Percentiles rank a stretch among this genome's conserved stretches.
phyloP scores from a whole-genome alignment of 2,797 vertebrate genomes.

The Acropternis orthonyx region DNA sequence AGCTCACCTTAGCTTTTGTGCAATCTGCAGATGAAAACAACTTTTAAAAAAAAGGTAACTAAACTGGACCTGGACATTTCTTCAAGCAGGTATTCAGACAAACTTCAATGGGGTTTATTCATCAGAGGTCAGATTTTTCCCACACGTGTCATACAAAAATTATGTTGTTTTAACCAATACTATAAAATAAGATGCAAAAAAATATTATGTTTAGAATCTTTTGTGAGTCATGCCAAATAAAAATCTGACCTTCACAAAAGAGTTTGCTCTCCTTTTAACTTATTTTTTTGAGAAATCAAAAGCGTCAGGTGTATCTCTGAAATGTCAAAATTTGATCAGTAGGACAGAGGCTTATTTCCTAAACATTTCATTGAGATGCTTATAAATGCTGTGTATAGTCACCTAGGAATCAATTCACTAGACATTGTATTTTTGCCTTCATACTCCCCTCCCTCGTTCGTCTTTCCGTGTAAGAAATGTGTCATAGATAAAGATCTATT shows the following conservation, averaged over 20 bases:
- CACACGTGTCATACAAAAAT: not conserved
- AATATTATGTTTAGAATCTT: not conserved
- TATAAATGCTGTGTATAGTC: not conserved
- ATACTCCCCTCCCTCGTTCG: not conserved
- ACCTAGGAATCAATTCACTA: not conserved
- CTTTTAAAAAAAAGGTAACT: too few relatives aligned
- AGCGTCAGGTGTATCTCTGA: not conserved
- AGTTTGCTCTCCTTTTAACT: not conserved
- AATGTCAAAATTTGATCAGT: not conserved
- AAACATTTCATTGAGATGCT: constrained; percentile 25
- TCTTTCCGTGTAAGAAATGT: not conserved
- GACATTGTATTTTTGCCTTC: not conserved
- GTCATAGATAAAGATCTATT: constrained; percentile 18
- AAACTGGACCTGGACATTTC: not conserved
- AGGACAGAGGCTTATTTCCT: not conserved
- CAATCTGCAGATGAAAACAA: not conserved
- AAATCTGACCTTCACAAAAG: not conserved
- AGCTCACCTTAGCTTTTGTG: not conserved
- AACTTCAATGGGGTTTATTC: not conserved
- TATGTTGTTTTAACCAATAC: not conserved
- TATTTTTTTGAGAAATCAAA: not conserved
- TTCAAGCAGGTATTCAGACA: not conserved
- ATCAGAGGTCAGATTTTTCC: not conserved
- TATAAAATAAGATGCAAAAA: not conserved
- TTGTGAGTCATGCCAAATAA: not conserved